Evolutionary conservation across 2,113 vertebrate genomes (phyloP).

Genomic region (Osmerus eperlanus): DNA sequence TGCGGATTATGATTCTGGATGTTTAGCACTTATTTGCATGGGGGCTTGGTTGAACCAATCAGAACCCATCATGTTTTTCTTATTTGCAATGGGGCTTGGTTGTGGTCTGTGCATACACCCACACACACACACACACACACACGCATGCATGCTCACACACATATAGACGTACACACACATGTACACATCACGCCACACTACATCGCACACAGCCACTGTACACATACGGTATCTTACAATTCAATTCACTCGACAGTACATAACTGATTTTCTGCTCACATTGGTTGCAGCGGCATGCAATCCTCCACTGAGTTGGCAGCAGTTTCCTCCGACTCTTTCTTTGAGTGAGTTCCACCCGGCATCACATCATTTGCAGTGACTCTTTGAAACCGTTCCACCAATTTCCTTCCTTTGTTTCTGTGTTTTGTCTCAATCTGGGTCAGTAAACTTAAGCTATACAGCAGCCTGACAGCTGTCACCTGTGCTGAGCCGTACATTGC

Average conservation of each 20-base stretch:
- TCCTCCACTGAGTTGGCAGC: background rate
- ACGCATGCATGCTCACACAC: background rate
- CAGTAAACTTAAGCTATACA: conserved; percentile 35
- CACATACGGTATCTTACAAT: conserved; percentile 9
- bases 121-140: too few species aligned
- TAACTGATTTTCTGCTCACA: conserved; percentile 16
- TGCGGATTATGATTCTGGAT: too few species aligned
- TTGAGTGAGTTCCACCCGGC: background rate
- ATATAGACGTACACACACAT: background rate
- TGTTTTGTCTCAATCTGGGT: conserved; percentile 39
- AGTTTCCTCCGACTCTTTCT: conserved; percentile 6
- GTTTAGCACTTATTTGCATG: too few species aligned
- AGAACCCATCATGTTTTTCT: too few species aligned
- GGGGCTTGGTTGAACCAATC: too few species aligned
- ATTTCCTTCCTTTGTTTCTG: conserved; percentile 6
- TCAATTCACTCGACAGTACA: conserved; percentile 11
- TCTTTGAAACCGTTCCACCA: conserved; percentile 23
- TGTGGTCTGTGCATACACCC: too few species aligned
- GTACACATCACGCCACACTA: background rate
- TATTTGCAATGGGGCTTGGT: too few species aligned
- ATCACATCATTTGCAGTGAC: background rate
- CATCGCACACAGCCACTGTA: background rate
- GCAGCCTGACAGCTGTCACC: conserved; percentile 46
- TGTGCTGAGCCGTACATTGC: conserved; percentile 16
- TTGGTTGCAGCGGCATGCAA: background rate